Evolutionary conservation across 2,113 vertebrate genomes (phyloP), one percentile per base, ranked within the genome.

Genomic region (Callaeas wilsoni): DNA sequence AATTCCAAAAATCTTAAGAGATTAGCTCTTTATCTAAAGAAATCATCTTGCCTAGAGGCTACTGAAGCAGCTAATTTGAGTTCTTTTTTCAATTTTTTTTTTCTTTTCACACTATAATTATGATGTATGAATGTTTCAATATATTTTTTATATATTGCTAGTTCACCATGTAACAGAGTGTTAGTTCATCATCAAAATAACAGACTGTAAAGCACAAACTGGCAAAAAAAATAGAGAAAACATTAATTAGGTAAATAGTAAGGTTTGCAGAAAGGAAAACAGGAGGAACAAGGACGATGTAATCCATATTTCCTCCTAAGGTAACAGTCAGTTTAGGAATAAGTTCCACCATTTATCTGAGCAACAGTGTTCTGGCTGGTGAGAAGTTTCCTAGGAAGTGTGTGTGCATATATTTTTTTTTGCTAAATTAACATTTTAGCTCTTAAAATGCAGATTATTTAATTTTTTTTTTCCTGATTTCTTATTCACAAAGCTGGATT

Each of bases 391-490:
- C 26, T 35, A 18, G 23, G 29, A 70, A 56, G 46, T 8, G 0
- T 7, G 2, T 19, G 2, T 17, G 3, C 13, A 23, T 33, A 8
- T 10, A 5, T 25, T 10, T 13, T 41, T 41, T 33, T 50, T 74
- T 37, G 6, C 35, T 33, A 93, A 63, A 78, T n/a, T 17, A 63
- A 60, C 7, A 44, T 49, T 62, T 74, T 56, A 6, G 20, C 39
- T 56, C 30, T 35, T 67, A 13, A 81, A 68, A 81, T 25, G 5
- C 6, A 77, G 30, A 46, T 44, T 39, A 33, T 57, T 65, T 74
- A 1, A 10, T 4, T 25, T 3, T 4, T 16, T 33, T 29, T 11
- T 69, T 23, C 2, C 1, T 13, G 12, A 7, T 64, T 79, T 49
- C 21, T 57, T 67, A 33, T 65, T 62, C 19, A 44, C 16, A 4